Percentiles rank a stretch among this genome's conserved stretches.
These are phyloP conservation scores for Eutrigla gurnardus DNA, from an alignment of 2,797 vertebrate genomes.

Conservation along the genomic window DNA sequence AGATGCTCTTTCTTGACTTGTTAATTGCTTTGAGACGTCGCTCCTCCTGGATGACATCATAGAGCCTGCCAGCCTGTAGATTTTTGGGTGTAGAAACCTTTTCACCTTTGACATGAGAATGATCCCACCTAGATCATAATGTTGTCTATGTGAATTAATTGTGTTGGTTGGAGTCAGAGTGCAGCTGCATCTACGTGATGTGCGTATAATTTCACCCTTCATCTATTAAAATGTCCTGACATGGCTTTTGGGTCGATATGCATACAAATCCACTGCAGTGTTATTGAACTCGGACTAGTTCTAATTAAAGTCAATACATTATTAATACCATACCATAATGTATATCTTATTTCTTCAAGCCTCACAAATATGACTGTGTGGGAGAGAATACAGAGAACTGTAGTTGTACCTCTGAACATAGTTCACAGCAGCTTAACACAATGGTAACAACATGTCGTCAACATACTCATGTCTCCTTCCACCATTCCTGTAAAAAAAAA, in stretches of 20 bases:
- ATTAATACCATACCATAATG: too few species aligned
- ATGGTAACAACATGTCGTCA: conserved; percentile 10
- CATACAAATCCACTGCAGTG: not conserved
- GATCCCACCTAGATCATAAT: not conserved
- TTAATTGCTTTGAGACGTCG: too few species aligned
- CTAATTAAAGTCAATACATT: not conserved
- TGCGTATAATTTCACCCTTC: not conserved
- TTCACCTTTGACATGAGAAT: not conserved
- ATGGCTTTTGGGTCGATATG: not conserved
- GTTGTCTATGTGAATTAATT: not conserved
- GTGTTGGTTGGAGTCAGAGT: not conserved
- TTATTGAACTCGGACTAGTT: not conserved
- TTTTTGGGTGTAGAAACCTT: not conserved
- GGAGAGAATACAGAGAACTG: not conserved
- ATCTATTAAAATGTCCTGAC: not conserved
- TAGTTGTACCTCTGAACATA: not conserved
- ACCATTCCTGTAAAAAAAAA: not conserved
- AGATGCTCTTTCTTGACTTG: not conserved
- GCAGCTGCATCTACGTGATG: not conserved
- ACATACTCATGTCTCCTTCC: not conserved
- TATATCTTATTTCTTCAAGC: not conserved
- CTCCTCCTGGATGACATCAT: too few species aligned
- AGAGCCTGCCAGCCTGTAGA: not conserved
- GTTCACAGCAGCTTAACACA: not conserved
- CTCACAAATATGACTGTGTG: too few species aligned